A percentile compares a stretch with the other conserved stretches of the same genome.
Conservation (phyloP, 2,888 invertebrate species). For the Mylabris sibirica region DNA sequence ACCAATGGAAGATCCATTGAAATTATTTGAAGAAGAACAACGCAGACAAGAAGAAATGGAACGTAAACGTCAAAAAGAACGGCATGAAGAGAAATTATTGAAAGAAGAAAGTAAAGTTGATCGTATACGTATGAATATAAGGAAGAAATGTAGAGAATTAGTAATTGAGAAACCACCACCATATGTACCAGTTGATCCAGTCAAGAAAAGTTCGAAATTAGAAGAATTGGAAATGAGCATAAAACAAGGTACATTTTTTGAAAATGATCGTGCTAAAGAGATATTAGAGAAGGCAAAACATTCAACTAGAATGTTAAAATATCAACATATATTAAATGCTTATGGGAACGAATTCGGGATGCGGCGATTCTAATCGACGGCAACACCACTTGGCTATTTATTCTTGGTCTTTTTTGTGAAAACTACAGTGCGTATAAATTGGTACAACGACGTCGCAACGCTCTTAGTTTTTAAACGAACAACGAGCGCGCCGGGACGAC, state of each 20-base stretch:
- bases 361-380: slow-evolving; percentile 44
- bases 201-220: slow-evolving; percentile 56
- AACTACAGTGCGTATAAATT: slow-evolving; percentile 22
- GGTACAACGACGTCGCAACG: slow-evolving; percentile 37
- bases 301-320: slow-evolving; percentile 52
- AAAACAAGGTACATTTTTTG: slow-evolving; percentile 57
- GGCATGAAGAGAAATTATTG: slow-evolving; percentile 51
- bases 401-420: not conserved
- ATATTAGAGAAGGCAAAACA: slow-evolving; percentile 56
- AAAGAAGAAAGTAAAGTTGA: slow-evolving; percentile 56
- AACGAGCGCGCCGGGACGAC: slow-evolving; percentile 43
- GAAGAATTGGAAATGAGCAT: slow-evolving; percentile 57
- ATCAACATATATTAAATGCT: slow-evolving; percentile 48
- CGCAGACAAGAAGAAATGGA: slow-evolving; percentile 55
- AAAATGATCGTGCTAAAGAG: slow-evolving; percentile 56
- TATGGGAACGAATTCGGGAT: slow-evolving; percentile 48
- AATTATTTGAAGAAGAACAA: slow-evolving; percentile 48
- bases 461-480: slow-evolving; percentile 35
- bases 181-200: slow-evolving; percentile 56
- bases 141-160: slow-evolving; percentile 54
- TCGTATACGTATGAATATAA: slow-evolving; percentile 52
- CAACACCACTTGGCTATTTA: slow-evolving; percentile 7
- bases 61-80: slow-evolving; percentile 54
- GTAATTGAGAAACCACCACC: slow-evolving; percentile 54
- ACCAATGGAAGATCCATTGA: slow-evolving; percentile 54